Percentiles rank a stretch among this genome's conserved stretches.
phyloP scores from a whole-genome alignment of 1,140 invertebrate species.

The Bradysia coprophila region DNA sequence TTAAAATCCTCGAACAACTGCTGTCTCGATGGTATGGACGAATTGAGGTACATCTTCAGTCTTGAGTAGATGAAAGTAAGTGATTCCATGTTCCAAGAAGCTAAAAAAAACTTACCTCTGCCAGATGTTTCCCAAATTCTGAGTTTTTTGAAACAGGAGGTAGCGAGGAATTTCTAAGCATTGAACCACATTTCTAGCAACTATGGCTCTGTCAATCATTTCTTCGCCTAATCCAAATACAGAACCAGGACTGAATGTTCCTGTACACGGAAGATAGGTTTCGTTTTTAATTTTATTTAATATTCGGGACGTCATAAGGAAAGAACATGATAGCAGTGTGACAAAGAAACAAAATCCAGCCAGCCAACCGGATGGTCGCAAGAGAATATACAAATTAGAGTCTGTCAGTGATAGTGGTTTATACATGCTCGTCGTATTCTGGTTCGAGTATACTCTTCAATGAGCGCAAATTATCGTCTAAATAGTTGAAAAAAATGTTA shows the following conservation, averaged over 20 bases:
- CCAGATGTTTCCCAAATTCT: slow-evolving; percentile 39
- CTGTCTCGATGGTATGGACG: slow-evolving; percentile 27
- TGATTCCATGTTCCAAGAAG: neutral
- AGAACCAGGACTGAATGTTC: slow-evolving; percentile 14
- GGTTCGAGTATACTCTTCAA: too few relatives aligned
- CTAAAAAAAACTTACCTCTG: slow-evolving; percentile 11
- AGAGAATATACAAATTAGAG: too few relatives aligned
- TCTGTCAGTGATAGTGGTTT: too few relatives aligned
- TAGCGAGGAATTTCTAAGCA: slow-evolving; percentile 33
- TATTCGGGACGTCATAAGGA: too few relatives aligned
- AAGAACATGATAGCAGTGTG: too few relatives aligned
- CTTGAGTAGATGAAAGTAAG: neutral
- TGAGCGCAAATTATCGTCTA: too few relatives aligned
- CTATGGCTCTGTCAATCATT: slow-evolving; percentile 29
- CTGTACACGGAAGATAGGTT: too few relatives aligned
- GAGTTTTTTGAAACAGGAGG: slow-evolving; percentile 28
- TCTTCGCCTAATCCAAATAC: slow-evolving; percentile 28
- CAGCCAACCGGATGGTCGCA: too few relatives aligned
- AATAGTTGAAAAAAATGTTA: too few relatives aligned
- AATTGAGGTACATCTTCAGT: slow-evolving; percentile 31
- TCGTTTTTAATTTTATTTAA: too few relatives aligned
- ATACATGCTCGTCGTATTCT: too few relatives aligned
- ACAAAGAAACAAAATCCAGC: too few relatives aligned
- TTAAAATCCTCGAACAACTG: slow-evolving; percentile 27
- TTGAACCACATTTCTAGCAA: slow-evolving; percentile 26